Evolutionary conservation across 2,888 invertebrate genomes (phyloP).

Genomic region (Sarcophaga variegata): DNA sequence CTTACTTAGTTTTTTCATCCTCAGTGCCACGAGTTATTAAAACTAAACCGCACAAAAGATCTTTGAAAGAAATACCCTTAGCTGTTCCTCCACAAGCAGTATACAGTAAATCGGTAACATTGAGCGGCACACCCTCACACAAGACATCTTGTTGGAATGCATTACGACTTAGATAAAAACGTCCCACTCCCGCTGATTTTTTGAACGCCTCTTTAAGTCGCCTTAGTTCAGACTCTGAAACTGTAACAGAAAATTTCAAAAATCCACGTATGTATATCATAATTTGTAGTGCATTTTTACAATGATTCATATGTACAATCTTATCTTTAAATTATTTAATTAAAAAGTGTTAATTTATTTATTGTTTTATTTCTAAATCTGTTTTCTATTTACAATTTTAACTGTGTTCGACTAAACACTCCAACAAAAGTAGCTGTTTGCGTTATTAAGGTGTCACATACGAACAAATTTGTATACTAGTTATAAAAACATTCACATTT

Average conservation of each 20-base stretch:
- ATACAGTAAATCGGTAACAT: conserved; percentile 92
- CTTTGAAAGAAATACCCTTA: conserved; percentile 91
- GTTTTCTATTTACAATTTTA: conserved; percentile 49
- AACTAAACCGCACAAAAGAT: conserved; percentile 92
- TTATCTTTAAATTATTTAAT: conserved; percentile 46
- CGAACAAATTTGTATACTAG: background rate
- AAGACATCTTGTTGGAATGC: conserved; percentile 93
- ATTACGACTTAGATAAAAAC: conserved; percentile 87
- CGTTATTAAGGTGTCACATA: background rate
- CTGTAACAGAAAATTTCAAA: conserved; percentile 81
- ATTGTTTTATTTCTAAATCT: conserved; percentile 68
- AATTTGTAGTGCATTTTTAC: background rate
- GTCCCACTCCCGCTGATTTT: conserved; percentile 88
- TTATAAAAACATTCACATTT: background rate
- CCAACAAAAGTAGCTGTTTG: conserved; percentile 7
- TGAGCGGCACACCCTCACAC: conserved; percentile 91
- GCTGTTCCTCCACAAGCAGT: conserved; percentile 92
- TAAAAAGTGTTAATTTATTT: conserved; percentile 41
- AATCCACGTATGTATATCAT: too few species aligned
- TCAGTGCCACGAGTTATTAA: conserved; percentile 91
- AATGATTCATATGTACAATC: conserved; percentile 47
- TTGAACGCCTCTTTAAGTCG: conserved; percentile 94
- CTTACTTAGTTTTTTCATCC: conserved; percentile 89
- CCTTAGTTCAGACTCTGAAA: conserved; percentile 91
- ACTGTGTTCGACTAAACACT: conserved; percentile 24